Percentiles rank a stretch among this genome's conserved stretches.
Evolutionary conservation across 2,113 vertebrate genomes (phyloP).

Genomic region (Crotalus viridis): DNA sequence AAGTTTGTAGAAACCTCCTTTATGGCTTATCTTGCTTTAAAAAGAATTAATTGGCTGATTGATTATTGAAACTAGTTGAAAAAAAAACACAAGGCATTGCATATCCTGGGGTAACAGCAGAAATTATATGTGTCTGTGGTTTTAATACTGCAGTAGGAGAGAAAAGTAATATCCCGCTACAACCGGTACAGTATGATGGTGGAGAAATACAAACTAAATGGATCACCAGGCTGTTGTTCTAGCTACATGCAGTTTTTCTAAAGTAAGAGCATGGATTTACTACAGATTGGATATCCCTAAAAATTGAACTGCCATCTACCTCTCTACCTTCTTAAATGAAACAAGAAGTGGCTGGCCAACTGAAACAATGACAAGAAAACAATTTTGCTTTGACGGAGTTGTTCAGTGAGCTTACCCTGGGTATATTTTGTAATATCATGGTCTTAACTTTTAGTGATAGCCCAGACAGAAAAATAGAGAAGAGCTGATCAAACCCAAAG

Average conservation of each 20-base stretch:
- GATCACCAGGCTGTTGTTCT: background rate
- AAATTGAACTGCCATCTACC: background rate
- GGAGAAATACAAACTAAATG: background rate
- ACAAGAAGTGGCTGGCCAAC: background rate
- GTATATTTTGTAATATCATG: background rate
- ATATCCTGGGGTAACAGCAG: background rate
- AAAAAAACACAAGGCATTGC: background rate
- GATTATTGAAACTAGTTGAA: background rate
- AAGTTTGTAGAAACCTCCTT: background rate
- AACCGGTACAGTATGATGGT: background rate
- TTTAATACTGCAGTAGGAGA: background rate
- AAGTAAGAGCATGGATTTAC: background rate
- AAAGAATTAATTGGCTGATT: background rate
- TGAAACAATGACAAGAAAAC: background rate
- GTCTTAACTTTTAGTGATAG: background rate
- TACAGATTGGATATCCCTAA: background rate
- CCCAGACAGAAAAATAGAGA: background rate
- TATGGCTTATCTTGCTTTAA: slow-evolving; percentile 11
- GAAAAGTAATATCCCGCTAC: background rate
- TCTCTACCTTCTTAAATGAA: background rate
- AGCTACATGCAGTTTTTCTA: background rate
- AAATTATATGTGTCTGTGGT: background rate
- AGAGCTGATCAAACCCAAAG: background rate
- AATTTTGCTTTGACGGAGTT: background rate
- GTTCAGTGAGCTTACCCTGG: background rate